phyloP scores from a whole-genome alignment of 2,797 vertebrate species.

The Chiroxiphia lanceolata region DNA sequence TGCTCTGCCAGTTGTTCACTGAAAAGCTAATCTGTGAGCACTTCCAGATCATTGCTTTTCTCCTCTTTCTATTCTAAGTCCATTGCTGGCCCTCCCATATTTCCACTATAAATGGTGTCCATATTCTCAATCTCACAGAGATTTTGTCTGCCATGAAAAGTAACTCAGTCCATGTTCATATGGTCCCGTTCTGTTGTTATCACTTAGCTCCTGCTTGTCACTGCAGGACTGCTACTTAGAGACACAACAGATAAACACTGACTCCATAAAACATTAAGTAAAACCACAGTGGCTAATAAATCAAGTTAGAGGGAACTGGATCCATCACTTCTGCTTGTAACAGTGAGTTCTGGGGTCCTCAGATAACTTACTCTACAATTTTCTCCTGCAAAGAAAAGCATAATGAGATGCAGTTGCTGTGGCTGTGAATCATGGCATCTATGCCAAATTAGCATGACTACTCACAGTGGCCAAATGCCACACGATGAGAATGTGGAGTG shows the following conservation, averaged over 20 bases:
- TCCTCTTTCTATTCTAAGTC: not conserved
- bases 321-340: not conserved
- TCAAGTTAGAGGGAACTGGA: not conserved
- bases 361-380: not conserved
- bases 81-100: not conserved
- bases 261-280: not conserved
- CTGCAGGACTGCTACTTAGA: not conserved
- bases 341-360: not conserved
- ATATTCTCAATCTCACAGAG: not conserved
- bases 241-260: not conserved
- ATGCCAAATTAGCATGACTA: conserved; percentile 33
- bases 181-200: not conserved
- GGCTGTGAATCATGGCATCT: conserved; percentile 20
- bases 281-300: not conserved
- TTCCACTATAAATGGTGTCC: not conserved
- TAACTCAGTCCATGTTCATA: not conserved
- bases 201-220: not conserved
- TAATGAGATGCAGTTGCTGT: conserved; percentile 37
- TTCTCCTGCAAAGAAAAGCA: not conserved
- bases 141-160: not conserved
- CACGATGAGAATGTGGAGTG: not conserved
- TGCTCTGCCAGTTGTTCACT: not conserved
- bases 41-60: not conserved
- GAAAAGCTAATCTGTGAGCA: not conserved
- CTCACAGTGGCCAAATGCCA: conserved; percentile 13